Percentiles rank a stretch among this genome's conserved stretches.
These are phyloP conservation scores for Macrotus californicus DNA, from an alignment of 2,113 vertebrate genomes.

Conservation along the genomic window DNA sequence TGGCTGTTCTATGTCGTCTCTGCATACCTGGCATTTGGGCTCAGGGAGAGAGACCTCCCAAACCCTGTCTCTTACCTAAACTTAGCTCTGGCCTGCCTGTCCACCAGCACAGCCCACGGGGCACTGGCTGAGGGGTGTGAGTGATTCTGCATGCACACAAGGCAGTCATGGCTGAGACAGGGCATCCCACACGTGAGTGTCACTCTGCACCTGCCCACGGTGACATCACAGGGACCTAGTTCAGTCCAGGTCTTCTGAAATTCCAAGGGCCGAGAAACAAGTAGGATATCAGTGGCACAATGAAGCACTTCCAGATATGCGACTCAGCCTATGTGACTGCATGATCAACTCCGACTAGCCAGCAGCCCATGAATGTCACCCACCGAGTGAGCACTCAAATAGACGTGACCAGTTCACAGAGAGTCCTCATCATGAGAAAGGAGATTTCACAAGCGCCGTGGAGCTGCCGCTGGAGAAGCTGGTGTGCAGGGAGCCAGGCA, in stretches of 20 bases:
- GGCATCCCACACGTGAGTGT: fast-evolving
- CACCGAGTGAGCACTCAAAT: neutral
- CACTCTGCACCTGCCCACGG: neutral
- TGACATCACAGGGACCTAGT: fast-evolving
- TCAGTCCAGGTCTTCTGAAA: neutral
- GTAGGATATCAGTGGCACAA: fast-evolving
- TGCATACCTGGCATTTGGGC: neutral
- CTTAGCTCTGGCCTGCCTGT: neutral
- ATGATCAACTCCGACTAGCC: neutral
- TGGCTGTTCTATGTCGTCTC: neutral
- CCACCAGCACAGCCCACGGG: neutral
- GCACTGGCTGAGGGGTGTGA: fast-evolving
- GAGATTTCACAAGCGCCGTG: conserved; percentile 39
- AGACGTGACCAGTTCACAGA: conserved; percentile 4
- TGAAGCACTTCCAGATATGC: neutral
- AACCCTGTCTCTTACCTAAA: neutral
- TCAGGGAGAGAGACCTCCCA: neutral
- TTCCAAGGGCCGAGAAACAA: neutral
- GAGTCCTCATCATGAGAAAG: conserved; percentile 47
- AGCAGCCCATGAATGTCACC: neutral
- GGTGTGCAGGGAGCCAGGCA: conserved; percentile 13
- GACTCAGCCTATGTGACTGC: neutral
- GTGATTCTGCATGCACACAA: fast-evolving
- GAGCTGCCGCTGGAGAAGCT: conserved; percentile 51
- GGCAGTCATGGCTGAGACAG: fast-evolving